phyloP scores from a whole-genome alignment of 2,888 invertebrate species.

The Drosophila mimetica region DNA sequence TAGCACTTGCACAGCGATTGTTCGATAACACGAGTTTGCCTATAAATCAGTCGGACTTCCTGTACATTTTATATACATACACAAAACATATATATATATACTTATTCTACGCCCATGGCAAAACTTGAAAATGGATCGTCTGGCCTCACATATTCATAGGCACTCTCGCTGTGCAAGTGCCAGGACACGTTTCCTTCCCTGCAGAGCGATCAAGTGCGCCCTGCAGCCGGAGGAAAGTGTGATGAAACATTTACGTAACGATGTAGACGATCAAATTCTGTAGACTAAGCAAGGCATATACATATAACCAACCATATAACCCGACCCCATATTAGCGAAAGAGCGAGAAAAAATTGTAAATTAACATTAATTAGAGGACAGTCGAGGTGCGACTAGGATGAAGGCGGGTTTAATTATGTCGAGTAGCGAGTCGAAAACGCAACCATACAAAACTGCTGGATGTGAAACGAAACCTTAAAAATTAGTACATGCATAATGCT shows the following conservation, averaged over 20 bases:
- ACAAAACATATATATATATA: conserved; percentile 45
- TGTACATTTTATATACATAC: conserved; percentile 69
- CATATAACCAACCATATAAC: conserved; percentile 44
- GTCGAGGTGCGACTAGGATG: conserved; percentile 42
- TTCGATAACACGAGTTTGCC: conserved; percentile 35
- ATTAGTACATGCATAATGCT: conserved; percentile 61
- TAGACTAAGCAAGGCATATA: conserved; percentile 65
- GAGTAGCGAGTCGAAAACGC: conserved; percentile 26
- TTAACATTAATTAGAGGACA: conserved; percentile 56
- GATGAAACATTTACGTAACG: conserved; percentile 49
- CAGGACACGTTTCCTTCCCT: conserved; percentile 16
- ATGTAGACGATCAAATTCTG: conserved; percentile 73
- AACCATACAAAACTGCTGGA: conserved; percentile 28
- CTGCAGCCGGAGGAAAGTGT: neutral
- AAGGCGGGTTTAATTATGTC: conserved; percentile 64
- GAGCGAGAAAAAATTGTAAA: conserved; percentile 64
- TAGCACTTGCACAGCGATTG: conserved; percentile 60
- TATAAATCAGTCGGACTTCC: conserved; percentile 39
- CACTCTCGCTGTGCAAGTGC: conserved; percentile 40
- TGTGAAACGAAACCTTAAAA: conserved; percentile 49
- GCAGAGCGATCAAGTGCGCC: neutral
- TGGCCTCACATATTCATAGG: conserved; percentile 4
- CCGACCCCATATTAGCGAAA: conserved; percentile 37
- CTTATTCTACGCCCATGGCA: conserved; percentile 37
- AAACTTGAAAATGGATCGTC: conserved; percentile 30